These are phyloP conservation scores for Lacanobia oleracea DNA, from an alignment of 2,888 invertebrate species.

Conservation along the genomic window DNA sequence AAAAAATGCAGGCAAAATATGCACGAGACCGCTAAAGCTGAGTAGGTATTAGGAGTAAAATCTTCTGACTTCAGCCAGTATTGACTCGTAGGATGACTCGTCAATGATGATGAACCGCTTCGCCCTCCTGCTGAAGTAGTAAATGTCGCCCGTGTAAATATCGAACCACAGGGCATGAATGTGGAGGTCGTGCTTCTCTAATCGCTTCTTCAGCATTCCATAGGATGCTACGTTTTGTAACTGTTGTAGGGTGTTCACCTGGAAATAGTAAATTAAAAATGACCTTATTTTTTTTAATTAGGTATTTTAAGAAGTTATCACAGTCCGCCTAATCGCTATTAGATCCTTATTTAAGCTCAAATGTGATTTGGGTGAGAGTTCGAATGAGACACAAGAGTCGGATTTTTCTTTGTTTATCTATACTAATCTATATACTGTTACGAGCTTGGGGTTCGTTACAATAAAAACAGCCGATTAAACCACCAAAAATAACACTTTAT, in stretches of 20 bases:
- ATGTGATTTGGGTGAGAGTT: too few species aligned
- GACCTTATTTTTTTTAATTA: background rate
- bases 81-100: constrained; percentile 94
- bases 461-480: too few species aligned
- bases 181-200: constrained; percentile 95
- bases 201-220: constrained; percentile 95
- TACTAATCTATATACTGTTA: too few species aligned
- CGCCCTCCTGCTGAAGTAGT: constrained; percentile 97
- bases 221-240: constrained; percentile 98
- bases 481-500: too few species aligned
- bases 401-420: too few species aligned
- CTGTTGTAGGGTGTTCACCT: constrained; percentile 97
- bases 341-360: too few species aligned
- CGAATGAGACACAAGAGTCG: too few species aligned
- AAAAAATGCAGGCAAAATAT: constrained; percentile 24
- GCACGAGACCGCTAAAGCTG: constrained; percentile 15
- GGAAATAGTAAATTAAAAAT: constrained; percentile 67
- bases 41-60: constrained; percentile 93
- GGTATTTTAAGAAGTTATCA: too few species aligned
- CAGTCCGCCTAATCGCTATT: too few species aligned
- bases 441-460: too few species aligned
- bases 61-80: constrained; percentile 94
- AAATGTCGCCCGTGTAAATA: constrained; percentile 98
- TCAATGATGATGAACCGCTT: constrained; percentile 97
- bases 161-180: constrained; percentile 99